A percentile compares a stretch with the other conserved stretches of the same genome.
Evolutionary conservation across 37 sponge, comb jelly and placozoan genomes (phyloP).

Genomic region (Aphrocallistes beatrix): DNA sequence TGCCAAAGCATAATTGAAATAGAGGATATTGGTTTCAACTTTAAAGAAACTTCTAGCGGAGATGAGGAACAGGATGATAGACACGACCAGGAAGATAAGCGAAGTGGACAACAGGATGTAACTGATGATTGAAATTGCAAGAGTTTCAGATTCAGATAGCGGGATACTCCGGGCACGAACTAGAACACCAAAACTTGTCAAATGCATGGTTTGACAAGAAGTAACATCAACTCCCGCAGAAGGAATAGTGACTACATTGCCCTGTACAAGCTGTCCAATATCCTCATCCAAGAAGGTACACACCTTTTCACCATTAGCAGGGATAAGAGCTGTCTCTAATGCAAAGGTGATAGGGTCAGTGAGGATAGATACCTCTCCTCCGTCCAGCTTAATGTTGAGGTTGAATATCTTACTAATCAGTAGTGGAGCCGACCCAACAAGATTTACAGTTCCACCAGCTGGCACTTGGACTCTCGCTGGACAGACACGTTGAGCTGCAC

Average conservation of each 20-base stretch:
- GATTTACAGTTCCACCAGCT: no score
- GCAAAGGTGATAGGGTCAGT: no score
- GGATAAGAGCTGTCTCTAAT: no score
- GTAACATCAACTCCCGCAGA: neutral
- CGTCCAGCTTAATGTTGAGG: no score
- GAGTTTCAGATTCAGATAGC: neutral
- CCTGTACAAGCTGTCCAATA: neutral
- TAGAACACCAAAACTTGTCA: neutral
- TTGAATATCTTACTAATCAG: no score
- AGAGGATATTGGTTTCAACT: constrained; percentile 6
- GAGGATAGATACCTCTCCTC: no score
- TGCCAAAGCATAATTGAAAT: neutral
- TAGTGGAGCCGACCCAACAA: no score
- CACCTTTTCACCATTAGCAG: neutral
- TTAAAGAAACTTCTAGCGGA: neutral
- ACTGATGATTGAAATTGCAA: neutral
- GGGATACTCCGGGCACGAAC: neutral
- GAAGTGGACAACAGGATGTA: neutral
- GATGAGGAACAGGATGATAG: neutral
- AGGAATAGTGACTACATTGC: neutral
- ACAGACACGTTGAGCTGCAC: no score
- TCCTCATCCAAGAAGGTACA: neutral
- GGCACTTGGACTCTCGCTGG: no score
- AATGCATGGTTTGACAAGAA: neutral
- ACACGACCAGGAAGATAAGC: neutral